These are phyloP conservation scores for Carposina sasakii DNA, from an alignment of 1,140 invertebrate species.

Conservation along the genomic window DNA sequence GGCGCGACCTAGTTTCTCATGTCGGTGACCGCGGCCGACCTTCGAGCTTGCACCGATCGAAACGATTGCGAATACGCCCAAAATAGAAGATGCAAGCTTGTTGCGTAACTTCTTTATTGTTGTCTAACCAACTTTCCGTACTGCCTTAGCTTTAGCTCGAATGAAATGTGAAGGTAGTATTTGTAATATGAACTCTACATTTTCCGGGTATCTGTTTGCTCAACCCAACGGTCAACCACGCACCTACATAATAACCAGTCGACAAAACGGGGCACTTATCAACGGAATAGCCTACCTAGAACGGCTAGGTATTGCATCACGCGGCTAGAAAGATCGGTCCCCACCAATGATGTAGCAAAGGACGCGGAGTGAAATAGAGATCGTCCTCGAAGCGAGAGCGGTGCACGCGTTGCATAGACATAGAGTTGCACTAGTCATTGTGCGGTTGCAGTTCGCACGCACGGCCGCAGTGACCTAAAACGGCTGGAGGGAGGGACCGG, in stretches of 20 bases:
- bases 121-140: conserved; percentile 27
- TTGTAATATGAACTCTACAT: too few species aligned
- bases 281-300: conserved; percentile 45
- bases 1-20: conserved; percentile 57
- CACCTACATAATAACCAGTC: conserved; percentile 21
- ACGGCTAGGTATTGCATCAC: conserved; percentile 62
- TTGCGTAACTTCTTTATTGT: conserved; percentile 49
- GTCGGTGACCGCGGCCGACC: conserved; percentile 63
- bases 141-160: too few species aligned
- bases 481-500: conserved; percentile 65
- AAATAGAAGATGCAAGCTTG: conserved; percentile 32
- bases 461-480: conserved; percentile 69
- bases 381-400: conserved; percentile 71
- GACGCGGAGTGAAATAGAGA: conserved; percentile 70
- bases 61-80: conserved; percentile 33
- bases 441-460: conserved; percentile 65
- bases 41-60: conserved; percentile 60
- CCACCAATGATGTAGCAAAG: conserved; percentile 68
- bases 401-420: conserved; percentile 69
- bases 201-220: neutral
- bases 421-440: conserved; percentile 69
- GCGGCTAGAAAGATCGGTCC: conserved; percentile 68
- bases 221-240: neutral
- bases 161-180: too few species aligned
- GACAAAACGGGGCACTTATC: conserved; percentile 40